These are phyloP conservation scores for Paramuricea clavata DNA, from an alignment of 92 coral and sea anemone genomes.

Conservation along the genomic window DNA sequence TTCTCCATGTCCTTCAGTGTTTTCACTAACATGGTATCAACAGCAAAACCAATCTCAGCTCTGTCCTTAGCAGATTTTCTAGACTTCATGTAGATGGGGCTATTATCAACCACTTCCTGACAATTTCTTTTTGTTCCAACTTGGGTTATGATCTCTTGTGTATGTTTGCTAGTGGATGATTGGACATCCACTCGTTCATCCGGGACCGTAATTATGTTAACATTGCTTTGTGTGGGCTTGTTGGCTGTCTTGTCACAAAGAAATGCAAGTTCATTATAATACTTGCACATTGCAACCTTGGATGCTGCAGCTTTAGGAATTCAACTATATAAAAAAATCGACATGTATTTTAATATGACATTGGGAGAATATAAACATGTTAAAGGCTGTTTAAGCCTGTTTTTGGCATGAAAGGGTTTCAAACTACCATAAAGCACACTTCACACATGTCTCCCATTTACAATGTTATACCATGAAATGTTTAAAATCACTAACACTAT, in stretches of 20 bases:
- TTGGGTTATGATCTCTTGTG: slow-evolving; percentile 34
- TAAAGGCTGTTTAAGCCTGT: background rate
- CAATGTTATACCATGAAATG: slow-evolving; percentile 20
- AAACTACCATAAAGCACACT: slow-evolving; percentile 1
- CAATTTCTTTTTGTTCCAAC: slow-evolving; percentile 19
- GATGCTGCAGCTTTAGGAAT: slow-evolving; percentile 52
- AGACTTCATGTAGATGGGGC: background rate
- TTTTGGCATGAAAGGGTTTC: slow-evolving; percentile 8
- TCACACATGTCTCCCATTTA: slow-evolving; percentile 7
- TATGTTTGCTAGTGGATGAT: background rate
- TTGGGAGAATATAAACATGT: background rate
- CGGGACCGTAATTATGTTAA: background rate
- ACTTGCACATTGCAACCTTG: slow-evolving; percentile 9
- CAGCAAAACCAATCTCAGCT: background rate
- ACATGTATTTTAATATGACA: background rate
- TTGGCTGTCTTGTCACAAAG: slow-evolving; percentile 11
- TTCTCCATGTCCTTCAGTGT: slow-evolving; percentile 34
- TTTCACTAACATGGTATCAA: slow-evolving; percentile 21
- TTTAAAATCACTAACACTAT: slow-evolving; percentile 18
- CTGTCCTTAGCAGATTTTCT: background rate
- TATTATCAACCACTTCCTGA: background rate
- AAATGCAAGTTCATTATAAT: slow-evolving; percentile 10
- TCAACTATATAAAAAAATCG: slow-evolving; percentile 17
- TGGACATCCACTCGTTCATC: background rate
- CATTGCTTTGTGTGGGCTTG: slow-evolving; percentile 30